Base-by-base conservation (phyloP, 1,140 invertebrate genomes). In the Calliopsis andreniformis region DNA sequence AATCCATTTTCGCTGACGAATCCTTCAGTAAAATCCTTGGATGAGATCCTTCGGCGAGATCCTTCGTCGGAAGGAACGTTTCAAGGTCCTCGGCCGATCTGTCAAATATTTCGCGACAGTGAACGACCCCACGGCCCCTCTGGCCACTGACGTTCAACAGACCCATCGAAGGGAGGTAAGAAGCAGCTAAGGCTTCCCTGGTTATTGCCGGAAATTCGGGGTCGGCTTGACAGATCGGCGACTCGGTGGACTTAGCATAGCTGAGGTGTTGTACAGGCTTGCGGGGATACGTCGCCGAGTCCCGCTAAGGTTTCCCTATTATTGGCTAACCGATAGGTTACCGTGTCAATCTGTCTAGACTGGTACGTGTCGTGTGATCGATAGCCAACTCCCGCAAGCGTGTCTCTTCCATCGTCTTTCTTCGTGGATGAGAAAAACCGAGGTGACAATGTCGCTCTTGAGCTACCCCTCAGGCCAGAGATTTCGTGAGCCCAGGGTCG, bases 291-390 rank as follows among this genome's bases (percentile, higher is more conserved):
- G 62, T 76, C 53, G 66, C 28, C 66, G 63, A 30, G 66, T 53
- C 23, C 59, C 30, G 71, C 56, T 87, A 87, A 84, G 88, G 87
- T 84, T 89, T 88, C 87, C 61, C 72, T 86, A 84, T 87, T 89
- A 88, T 89, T 88, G 87, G 83, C 86, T 84, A 86, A 86, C 80
- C 76, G 67, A 79, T 73, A 87, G 87, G 88, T 88, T 86, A 89
- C 87, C 80, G 79, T 89, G 88, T 88, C 87, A 88, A 66, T 78
- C 79, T 76, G 85, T 87, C 82, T 87, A 77, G 86, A 84, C 73
- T 69, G 69, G 55, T 72, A 67, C 78, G 82, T 84, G 73, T 80
- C 59, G 43, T 42, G 32, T 77, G 81, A 83, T 84, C 82, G 78
- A 84, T 84, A 78, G 70, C 47, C 61, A 51, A 3, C 47, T 42